Evolutionary conservation across 2,113 vertebrate genomes (phyloP).

Genomic region (Hippocampus zosterae): DNA sequence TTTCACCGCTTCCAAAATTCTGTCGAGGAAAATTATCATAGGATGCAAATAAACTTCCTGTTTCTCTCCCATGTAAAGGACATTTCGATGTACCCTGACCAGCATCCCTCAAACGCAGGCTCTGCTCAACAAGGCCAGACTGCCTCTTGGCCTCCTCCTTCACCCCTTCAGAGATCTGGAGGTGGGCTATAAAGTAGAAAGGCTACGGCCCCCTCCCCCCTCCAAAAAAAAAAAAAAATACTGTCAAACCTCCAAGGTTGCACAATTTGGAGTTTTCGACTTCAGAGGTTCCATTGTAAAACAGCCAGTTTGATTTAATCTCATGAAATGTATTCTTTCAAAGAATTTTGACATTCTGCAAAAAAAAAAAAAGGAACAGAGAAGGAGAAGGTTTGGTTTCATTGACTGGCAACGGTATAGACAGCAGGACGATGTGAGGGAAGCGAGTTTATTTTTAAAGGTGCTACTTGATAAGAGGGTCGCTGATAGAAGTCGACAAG

Average conservation of each 20-base stretch:
- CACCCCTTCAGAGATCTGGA: constrained; percentile 96
- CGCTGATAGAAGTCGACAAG: constrained; percentile 3
- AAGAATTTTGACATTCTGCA: too few species aligned
- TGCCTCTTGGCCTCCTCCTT: constrained; percentile 90
- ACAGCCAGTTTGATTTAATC: too few species aligned
- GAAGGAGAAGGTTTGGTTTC: too few species aligned
- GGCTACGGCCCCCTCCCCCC: too few species aligned
- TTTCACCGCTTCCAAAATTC: background rate
- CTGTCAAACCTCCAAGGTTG: too few species aligned
- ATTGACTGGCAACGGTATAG: background rate
- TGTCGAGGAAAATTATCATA: background rate
- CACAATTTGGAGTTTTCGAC: too few species aligned
- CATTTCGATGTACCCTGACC: constrained; percentile 89
- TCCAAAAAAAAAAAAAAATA: too few species aligned
- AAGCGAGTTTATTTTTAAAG: constrained; percentile 32
- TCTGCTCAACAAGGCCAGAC: constrained; percentile 91
- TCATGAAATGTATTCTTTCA: too few species aligned
- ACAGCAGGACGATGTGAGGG: constrained; percentile 11
- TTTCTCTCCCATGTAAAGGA: constrained; percentile 68
- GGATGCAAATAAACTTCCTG: background rate
- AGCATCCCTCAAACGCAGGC: constrained; percentile 93
- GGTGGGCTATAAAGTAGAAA: constrained; percentile 62
- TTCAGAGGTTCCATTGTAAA: too few species aligned
- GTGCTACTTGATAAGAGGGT: background rate
- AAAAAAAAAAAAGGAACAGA: too few species aligned